A percentile compares a stretch with the other conserved stretches of the same genome.
These are phyloP conservation scores for Drosophila sp. DNA, from an alignment of 1,140 invertebrate species.

Conservation along the genomic window DNA sequence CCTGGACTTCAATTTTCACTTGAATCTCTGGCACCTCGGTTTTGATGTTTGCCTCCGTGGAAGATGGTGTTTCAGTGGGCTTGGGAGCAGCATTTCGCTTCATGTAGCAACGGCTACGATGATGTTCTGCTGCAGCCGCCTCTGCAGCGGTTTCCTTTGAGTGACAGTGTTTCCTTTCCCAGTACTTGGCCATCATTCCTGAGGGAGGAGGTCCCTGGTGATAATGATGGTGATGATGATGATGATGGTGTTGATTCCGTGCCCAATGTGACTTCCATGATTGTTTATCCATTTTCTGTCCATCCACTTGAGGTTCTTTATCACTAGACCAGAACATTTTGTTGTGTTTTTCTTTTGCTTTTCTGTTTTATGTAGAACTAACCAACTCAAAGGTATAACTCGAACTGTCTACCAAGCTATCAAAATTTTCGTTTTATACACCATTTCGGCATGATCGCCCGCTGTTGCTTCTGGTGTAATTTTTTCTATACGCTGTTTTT, in stretches of 20 bases:
- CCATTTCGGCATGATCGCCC: background rate
- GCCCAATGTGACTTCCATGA: background rate
- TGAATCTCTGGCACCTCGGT: background rate
- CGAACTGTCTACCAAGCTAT: background rate
- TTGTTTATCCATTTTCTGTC: background rate
- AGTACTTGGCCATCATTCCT: background rate
- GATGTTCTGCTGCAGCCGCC: background rate
- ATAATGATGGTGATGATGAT: background rate
- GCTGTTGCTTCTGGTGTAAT: background rate
- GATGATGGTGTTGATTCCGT: background rate
- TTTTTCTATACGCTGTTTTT: background rate
- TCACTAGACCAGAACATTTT: conserved; percentile 15
- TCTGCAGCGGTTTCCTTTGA: background rate
- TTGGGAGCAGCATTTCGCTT: background rate
- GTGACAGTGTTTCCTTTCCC: background rate
- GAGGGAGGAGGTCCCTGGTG: background rate
- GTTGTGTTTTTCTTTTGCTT: background rate
- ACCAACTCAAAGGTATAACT: background rate
- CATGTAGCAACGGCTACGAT: background rate
- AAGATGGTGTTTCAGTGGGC: background rate
- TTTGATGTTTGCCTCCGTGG: background rate
- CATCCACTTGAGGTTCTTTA: background rate
- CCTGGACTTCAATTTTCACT: too few species aligned
- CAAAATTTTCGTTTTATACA: background rate
- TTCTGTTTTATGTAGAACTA: background rate